Evolutionary conservation across 2,888 invertebrate genomes (phyloP).

Genomic region (Pycnomerus fuliginosus): DNA sequence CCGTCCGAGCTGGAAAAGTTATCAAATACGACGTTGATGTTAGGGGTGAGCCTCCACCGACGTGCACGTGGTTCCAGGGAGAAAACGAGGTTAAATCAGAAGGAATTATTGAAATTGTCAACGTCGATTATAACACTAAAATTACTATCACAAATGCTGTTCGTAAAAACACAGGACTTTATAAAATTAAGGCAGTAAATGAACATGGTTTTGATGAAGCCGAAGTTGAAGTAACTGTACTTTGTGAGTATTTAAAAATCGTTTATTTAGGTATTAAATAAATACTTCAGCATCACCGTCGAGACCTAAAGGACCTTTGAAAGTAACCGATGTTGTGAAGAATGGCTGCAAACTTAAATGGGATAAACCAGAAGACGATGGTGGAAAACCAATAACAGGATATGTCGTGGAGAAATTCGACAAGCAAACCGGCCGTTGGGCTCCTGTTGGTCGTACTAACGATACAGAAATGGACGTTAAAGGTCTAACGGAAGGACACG

Average conservation of each 20-base stretch:
- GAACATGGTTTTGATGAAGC: constrained; percentile 91
- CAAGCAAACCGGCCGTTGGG: constrained; percentile 88
- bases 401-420: constrained; percentile 94
- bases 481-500: constrained; percentile 87
- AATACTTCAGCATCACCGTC: constrained; percentile 66
- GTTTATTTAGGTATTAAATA: neutral
- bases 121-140: constrained; percentile 89
- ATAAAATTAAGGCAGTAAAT: constrained; percentile 88
- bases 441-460: constrained; percentile 84
- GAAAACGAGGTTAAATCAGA: constrained; percentile 74
- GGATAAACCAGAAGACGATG: constrained; percentile 94
- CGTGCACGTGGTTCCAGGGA: constrained; percentile 85
- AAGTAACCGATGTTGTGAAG: constrained; percentile 86
- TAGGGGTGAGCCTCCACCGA: constrained; percentile 94
- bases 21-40: constrained; percentile 93
- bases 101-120: constrained; percentile 72
- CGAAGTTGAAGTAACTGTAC: constrained; percentile 90
- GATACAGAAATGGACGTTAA: constrained; percentile 87
- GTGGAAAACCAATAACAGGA: constrained; percentile 89
- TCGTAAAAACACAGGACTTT: constrained; percentile 85
- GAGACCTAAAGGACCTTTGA: constrained; percentile 86
- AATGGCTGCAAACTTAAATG: constrained; percentile 87
- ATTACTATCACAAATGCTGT: constrained; percentile 74
- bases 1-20: constrained; percentile 87
- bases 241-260: constrained; percentile 55